These are phyloP conservation scores for Chinchilla lanigera DNA, from an alignment of 2,113 vertebrate species.

Conservation along the genomic window DNA sequence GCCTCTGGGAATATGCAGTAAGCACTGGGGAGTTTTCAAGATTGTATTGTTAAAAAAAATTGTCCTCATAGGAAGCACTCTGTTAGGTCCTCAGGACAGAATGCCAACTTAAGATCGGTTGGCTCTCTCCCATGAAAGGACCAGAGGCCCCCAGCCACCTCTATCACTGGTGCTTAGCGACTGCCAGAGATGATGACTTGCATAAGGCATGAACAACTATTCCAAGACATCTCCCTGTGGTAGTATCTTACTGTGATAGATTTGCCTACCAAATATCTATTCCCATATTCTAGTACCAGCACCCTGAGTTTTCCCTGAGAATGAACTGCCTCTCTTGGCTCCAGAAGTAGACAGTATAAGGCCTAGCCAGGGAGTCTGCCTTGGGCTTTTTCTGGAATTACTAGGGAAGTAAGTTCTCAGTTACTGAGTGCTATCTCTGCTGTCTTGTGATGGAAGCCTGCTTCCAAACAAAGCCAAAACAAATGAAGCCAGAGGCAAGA, in stretches of 20 bases:
- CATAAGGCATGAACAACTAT: background rate
- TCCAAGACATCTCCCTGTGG: background rate
- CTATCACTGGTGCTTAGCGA: background rate
- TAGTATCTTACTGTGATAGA: background rate
- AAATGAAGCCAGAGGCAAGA: constrained; percentile 30
- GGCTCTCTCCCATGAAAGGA: background rate
- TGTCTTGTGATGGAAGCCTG: background rate
- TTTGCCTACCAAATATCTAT: background rate
- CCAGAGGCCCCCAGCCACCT: background rate
- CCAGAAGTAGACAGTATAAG: background rate
- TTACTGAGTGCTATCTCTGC: background rate
- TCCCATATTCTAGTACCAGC: constrained; percentile 20
- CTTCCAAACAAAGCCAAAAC: constrained; percentile 25
- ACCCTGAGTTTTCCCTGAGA: background rate
- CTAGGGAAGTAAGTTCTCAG: background rate
- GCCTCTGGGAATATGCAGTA: background rate
- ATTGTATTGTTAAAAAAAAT: background rate
- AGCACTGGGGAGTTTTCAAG: background rate
- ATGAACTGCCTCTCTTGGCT: constrained; percentile 10
- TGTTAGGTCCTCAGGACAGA: background rate
- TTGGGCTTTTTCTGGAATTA: background rate
- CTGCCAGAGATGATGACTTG: background rate
- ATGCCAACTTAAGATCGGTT: background rate
- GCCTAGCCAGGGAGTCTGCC: background rate
- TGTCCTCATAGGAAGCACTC: background rate